Percentiles rank a stretch among this genome's conserved stretches.
Conservation (phyloP, 2,113 vertebrate genomes). For the Lontra canadensis region DNA sequence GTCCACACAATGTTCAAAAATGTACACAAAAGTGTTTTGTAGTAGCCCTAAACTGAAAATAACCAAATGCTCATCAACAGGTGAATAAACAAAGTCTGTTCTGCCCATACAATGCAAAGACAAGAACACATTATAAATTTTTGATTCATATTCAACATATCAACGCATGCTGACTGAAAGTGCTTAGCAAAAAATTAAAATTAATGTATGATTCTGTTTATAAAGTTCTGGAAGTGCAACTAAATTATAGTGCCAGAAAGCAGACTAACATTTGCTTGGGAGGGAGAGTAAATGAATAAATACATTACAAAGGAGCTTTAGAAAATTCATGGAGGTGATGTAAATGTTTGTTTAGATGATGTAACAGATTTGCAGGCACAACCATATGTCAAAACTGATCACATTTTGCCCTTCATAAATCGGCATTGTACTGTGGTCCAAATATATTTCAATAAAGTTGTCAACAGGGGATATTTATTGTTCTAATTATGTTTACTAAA, state of each 20-base stretch:
- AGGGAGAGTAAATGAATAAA: background rate
- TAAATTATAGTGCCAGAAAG: background rate
- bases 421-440: background rate
- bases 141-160: background rate
- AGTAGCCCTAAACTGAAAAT: background rate
- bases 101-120: background rate
- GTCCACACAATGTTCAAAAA: background rate
- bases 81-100: background rate
- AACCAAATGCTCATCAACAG: background rate
- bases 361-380: background rate
- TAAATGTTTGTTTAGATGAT: background rate
- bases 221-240: background rate
- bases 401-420: background rate
- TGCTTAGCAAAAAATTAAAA: background rate
- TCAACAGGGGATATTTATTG: background rate
- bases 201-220: background rate
- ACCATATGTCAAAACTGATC: background rate
- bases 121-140: background rate
- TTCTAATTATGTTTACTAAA: background rate
- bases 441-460: background rate
- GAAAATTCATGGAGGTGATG: background rate
- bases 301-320: background rate
- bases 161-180: background rate
- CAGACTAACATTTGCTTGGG: background rate
- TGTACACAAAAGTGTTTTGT: background rate